Percentiles rank a stretch among this genome's conserved stretches.
Evolutionary conservation across 2,113 vertebrate species (phyloP).

Genomic region (Hypocryptadius cinnamomeus): DNA sequence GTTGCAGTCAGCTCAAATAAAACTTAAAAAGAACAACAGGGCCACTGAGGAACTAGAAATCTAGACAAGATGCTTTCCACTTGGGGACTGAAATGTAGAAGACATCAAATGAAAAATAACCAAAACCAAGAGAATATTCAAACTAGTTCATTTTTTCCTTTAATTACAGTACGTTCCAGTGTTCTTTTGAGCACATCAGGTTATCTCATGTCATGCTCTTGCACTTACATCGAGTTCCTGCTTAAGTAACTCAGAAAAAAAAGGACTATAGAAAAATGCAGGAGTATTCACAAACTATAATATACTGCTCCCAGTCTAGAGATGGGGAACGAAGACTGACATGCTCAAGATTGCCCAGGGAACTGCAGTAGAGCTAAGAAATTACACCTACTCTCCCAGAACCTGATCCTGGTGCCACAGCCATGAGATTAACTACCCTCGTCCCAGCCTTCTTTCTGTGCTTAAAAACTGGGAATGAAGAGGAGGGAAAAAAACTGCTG

Average conservation of each 20-base stretch:
- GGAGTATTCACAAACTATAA: background rate
- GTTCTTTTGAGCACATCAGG: background rate
- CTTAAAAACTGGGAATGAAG: background rate
- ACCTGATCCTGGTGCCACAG: accelerated
- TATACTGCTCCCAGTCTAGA: background rate
- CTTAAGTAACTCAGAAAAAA: background rate
- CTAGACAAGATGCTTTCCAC: background rate
- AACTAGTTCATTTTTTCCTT: background rate
- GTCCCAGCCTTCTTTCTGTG: background rate
- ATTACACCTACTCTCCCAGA: background rate
- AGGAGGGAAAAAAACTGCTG: background rate
- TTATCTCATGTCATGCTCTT: background rate
- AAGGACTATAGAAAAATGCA: background rate
- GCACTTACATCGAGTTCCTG: background rate
- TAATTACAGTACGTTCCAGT: background rate
- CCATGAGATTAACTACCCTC: background rate
- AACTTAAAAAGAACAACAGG: background rate
- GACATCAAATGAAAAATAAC: background rate
- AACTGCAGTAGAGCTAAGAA: background rate
- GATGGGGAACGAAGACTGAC: background rate
- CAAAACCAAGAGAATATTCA: background rate
- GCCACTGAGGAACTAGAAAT: background rate
- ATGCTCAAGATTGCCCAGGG: background rate
- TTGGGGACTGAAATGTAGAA: background rate
- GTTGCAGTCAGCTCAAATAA: background rate